A percentile compares a stretch with the other conserved stretches of the same genome.
Evolutionary conservation across 2,888 invertebrate species (phyloP).

Genomic region (Amphipyra tragopoginis): DNA sequence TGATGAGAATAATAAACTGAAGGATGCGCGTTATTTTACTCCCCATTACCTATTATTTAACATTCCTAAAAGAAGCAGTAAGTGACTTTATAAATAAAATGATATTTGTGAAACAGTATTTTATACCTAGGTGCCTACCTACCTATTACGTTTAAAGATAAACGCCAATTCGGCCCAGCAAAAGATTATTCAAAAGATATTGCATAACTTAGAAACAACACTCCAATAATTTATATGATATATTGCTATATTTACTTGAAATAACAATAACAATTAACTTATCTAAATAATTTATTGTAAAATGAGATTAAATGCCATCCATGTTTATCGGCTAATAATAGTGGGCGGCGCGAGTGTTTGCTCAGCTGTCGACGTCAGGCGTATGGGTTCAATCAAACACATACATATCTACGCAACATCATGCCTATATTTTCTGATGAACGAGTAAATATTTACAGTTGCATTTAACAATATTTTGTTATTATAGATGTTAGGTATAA

Average conservation of each 20-base stretch:
- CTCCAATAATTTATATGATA: slow-evolving; percentile 23
- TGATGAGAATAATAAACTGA: too few species aligned
- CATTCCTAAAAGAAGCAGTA: too few species aligned
- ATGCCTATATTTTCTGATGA: slow-evolving; percentile 1
- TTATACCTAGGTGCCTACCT: too few species aligned
- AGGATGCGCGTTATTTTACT: too few species aligned
- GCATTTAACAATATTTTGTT: neutral
- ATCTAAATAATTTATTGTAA: slow-evolving; percentile 27
- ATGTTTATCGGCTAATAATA: slow-evolving; percentile 37
- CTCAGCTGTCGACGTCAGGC: slow-evolving; percentile 34
- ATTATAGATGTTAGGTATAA: too few species aligned
- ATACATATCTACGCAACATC: slow-evolving; percentile 7
- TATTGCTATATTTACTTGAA: slow-evolving; percentile 15
- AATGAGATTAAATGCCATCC: slow-evolving; percentile 13
- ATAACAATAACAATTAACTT: slow-evolving; percentile 22
- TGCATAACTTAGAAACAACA: slow-evolving; percentile 17
- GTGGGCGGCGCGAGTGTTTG: slow-evolving; percentile 25
- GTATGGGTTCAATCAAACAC: slow-evolving; percentile 15
- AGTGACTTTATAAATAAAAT: too few species aligned
- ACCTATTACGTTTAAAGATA: neutral
- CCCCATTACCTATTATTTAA: too few species aligned
- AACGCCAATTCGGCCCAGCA: neutral
- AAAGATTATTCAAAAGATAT: neutral
- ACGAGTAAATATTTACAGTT: slow-evolving; percentile 14
- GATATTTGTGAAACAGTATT: too few species aligned